These are phyloP conservation scores for Cryptocephalus moraei DNA, from an alignment of 2,888 invertebrate species.

Conservation along the genomic window DNA sequence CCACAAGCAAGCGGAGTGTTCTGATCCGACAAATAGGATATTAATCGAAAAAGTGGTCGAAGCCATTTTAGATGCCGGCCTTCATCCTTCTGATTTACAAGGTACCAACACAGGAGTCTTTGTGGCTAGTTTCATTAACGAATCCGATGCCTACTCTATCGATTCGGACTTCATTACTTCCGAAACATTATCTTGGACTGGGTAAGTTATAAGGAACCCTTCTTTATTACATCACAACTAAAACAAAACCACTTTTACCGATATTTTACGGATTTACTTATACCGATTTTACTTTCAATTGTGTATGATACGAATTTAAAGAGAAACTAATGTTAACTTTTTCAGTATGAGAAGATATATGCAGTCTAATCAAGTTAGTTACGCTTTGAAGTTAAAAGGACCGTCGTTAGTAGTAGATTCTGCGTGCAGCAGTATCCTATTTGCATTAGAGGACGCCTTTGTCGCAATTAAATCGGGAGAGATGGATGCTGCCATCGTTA, in stretches of 20 bases:
- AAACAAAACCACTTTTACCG: no score
- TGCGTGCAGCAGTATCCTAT: conserved; percentile 88
- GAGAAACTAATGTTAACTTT: not conserved
- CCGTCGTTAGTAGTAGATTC: conserved; percentile 86
- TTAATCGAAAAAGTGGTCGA: conserved; percentile 47
- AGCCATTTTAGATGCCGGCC: conserved; percentile 51
- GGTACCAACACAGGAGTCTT: conserved; percentile 71
- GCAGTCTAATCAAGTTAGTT: conserved; percentile 86
- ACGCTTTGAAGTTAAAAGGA: conserved; percentile 77
- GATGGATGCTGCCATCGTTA: conserved; percentile 84
- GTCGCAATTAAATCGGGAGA: conserved; percentile 65
- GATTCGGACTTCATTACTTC: no score
- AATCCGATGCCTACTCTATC: conserved; percentile 59
- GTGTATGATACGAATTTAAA: no score
- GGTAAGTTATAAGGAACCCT: not conserved
- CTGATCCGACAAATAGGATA: not conserved
- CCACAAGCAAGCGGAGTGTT: not conserved
- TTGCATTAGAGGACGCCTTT: conserved; percentile 77
- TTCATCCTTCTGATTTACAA: conserved; percentile 56
- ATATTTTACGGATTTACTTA: no score
- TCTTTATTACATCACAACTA: no score
- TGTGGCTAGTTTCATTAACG: conserved; percentile 67
- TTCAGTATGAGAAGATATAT: conserved; percentile 59
- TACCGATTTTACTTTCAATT: no score
- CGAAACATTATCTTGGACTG: not conserved